A percentile compares a stretch with the other conserved stretches of the same genome.
phyloP scores from a whole-genome alignment of 2,888 invertebrate species.

The Drosophila anomelani region DNA sequence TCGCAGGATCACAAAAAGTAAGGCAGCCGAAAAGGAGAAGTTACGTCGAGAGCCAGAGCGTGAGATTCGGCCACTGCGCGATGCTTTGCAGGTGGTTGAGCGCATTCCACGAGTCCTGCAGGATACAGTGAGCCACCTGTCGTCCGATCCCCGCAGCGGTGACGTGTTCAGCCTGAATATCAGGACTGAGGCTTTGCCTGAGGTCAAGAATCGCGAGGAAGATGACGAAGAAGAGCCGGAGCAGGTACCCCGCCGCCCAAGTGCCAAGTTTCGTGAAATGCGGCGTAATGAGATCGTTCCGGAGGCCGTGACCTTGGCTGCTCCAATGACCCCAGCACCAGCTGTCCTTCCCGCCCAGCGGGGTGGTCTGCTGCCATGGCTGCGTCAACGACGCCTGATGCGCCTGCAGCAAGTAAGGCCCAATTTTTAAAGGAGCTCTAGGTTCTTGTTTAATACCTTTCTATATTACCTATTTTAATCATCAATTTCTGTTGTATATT shows the following conservation, averaged over 20 bases:
- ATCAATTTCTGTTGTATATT: slow-evolving; percentile 46
- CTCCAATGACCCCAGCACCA: slow-evolving; percentile 28
- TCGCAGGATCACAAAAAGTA: slow-evolving; percentile 11
- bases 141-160: slow-evolving; percentile 53
- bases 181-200: slow-evolving; percentile 53
- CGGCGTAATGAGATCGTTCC: slow-evolving; percentile 19
- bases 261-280: not conserved
- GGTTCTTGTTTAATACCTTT: not conserved
- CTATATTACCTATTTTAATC: not conserved
- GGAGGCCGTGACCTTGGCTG: slow-evolving; percentile 30
- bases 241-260: slow-evolving; percentile 30
- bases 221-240: slow-evolving; percentile 30
- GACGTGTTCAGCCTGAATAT: slow-evolving; percentile 71
- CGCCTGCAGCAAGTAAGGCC: slow-evolving; percentile 43
- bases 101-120: slow-evolving; percentile 68
- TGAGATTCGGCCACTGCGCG: slow-evolving; percentile 66
- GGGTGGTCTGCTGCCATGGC: slow-evolving; percentile 60
- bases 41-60: slow-evolving; percentile 3
- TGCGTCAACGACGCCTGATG: slow-evolving; percentile 59
- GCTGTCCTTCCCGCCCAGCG: slow-evolving; percentile 27
- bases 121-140: slow-evolving; percentile 65
- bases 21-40: slow-evolving; percentile 45
- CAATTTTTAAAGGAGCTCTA: not conserved
- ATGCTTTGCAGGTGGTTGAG: slow-evolving; percentile 69
- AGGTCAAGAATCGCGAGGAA: slow-evolving; percentile 32